A percentile compares a stretch with the other conserved stretches of the same genome.
Conservation (phyloP, 2,113 vertebrate genomes). For the Baryphthengus martii region DNA sequence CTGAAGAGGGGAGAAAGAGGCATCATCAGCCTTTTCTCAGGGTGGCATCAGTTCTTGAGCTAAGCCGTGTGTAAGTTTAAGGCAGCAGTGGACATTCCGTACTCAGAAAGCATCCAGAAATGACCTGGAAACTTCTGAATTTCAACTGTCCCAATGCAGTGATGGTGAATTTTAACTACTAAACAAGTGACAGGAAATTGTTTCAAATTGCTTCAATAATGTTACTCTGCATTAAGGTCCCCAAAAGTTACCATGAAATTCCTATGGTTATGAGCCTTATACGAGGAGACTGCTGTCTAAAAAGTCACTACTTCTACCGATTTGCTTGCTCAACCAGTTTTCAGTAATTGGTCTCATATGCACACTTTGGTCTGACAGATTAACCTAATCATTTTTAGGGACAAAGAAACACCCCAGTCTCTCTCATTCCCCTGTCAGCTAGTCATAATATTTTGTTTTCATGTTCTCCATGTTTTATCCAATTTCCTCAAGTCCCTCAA, state of each 20-base stretch:
- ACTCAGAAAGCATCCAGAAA: neutral
- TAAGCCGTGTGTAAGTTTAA: neutral
- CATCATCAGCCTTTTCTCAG: neutral
- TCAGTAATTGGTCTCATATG: neutral
- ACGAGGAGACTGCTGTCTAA: neutral
- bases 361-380: neutral
- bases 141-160: neutral
- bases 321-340: neutral
- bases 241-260: neutral
- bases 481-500: neutral
- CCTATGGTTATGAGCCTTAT: neutral
- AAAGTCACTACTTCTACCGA: neutral
- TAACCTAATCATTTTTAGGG: neutral
- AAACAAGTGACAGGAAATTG: neutral
- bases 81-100: neutral
- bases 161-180: neutral
- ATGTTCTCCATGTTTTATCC: neutral
- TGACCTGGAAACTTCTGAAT: neutral
- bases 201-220: neutral
- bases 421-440: neutral
- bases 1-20: neutral
- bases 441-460: neutral
- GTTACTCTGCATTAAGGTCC: neutral
- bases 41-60: neutral
- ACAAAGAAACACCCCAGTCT: neutral